A percentile compares a stretch with the other conserved stretches of the same genome.
These are phyloP conservation scores for Ptychadena robeensis DNA, from an alignment of 2,797 vertebrate genomes.

Conservation along the genomic window DNA sequence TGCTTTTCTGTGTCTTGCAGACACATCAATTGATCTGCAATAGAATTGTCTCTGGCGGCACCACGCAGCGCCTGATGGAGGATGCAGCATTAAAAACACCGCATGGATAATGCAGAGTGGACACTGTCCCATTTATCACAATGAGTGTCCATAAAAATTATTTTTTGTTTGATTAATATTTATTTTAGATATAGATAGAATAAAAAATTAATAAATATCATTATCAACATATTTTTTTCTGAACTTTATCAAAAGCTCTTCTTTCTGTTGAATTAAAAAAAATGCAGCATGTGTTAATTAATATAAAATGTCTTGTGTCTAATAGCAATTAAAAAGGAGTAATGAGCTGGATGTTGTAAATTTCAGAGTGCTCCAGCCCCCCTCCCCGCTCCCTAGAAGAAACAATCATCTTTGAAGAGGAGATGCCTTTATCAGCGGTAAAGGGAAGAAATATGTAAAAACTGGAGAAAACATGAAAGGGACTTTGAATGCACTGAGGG, in stretches of 20 bases:
- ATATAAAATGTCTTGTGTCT: constrained; percentile 40
- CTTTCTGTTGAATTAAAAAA: constrained; percentile 32
- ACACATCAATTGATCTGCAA: too few relatives aligned
- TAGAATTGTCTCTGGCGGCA: too few relatives aligned
- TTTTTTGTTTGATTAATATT: background rate
- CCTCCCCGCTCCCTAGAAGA: constrained; percentile 12
- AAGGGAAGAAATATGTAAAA: constrained; percentile 22
- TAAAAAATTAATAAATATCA: constrained; percentile 7
- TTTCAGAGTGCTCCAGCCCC: constrained; percentile 37
- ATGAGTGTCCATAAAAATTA: too few relatives aligned
- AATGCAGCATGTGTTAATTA: constrained; percentile 42
- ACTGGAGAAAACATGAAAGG: constrained; percentile 36
- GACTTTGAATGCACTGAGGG: constrained; percentile 21
- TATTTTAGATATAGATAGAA: background rate
- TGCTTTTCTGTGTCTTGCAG: too few relatives aligned
- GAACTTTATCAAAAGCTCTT: constrained; percentile 13
- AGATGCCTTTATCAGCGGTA: constrained; percentile 30
- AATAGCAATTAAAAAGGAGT: constrained; percentile 54
- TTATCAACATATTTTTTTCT: constrained; percentile 16
- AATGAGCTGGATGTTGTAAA: constrained; percentile 49
- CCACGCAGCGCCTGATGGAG: too few relatives aligned
- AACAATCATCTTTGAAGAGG: constrained; percentile 41
- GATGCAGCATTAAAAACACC: too few relatives aligned
- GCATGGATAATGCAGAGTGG: too few relatives aligned
- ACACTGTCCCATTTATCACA: too few relatives aligned